Percentiles rank a stretch among this genome's conserved stretches.
Evolutionary conservation across 2,797 vertebrate species (phyloP).

Genomic region (Ceyx erithaca): DNA sequence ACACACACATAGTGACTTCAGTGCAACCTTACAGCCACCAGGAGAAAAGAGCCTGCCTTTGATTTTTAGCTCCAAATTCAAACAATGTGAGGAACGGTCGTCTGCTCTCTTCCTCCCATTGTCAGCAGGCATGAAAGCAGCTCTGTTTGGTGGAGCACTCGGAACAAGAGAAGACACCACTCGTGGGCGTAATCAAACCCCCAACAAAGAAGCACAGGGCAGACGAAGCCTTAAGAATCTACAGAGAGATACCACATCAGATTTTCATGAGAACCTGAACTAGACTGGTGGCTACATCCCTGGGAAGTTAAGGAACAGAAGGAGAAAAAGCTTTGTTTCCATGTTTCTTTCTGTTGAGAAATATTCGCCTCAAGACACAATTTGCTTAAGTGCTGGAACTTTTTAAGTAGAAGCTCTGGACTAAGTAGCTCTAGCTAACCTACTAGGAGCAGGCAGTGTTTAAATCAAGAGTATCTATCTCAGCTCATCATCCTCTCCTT

Average conservation of each 20-base stretch:
- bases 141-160: conserved; percentile 19
- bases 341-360: neutral
- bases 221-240: neutral
- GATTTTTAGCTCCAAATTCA: conserved; percentile 31
- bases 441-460: neutral
- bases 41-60: neutral
- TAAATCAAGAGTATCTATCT: neutral
- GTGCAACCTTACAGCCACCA: neutral
- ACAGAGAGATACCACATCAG: neutral
- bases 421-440: too few relatives aligned
- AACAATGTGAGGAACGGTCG: neutral
- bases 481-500: neutral
- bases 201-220: neutral
- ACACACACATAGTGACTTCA: conserved; percentile 29
- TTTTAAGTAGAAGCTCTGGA: neutral
- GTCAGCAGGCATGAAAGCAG: neutral
- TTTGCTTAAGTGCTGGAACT: neutral
- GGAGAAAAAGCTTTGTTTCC: neutral
- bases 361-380: fast-evolving
- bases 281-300: neutral
- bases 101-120: conserved; percentile 38
- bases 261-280: neutral
- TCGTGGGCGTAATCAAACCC: neutral
- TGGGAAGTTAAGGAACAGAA: neutral
- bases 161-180: neutral